Evolutionary conservation across 2,113 vertebrate species (phyloP).

Genomic region (Tupaia tana): DNA sequence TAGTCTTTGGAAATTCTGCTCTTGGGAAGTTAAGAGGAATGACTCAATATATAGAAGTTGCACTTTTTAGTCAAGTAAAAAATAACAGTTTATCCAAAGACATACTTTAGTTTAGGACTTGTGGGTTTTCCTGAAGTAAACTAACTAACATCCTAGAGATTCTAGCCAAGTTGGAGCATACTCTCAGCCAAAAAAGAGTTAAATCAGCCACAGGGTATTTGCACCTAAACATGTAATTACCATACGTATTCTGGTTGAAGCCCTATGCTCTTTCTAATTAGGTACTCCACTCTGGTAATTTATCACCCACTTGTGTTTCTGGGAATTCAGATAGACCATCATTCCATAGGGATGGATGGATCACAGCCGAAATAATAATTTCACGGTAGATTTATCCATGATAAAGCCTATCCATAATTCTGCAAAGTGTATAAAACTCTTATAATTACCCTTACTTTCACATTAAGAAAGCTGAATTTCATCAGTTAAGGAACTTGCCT

Average conservation of each 20-base stretch:
- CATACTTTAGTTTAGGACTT: background rate
- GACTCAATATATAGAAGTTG: background rate
- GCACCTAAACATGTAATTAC: background rate
- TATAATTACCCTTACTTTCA: background rate
- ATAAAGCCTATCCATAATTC: background rate
- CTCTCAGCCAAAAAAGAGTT: background rate
- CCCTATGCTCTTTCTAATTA: background rate
- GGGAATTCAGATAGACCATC: background rate
- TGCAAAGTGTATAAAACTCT: background rate
- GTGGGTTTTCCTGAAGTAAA: slow-evolving; percentile 16
- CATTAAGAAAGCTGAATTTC: background rate
- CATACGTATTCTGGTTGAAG: background rate
- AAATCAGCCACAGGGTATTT: background rate
- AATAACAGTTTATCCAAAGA: slow-evolving; percentile 42
- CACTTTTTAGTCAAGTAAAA: slow-evolving; percentile 56
- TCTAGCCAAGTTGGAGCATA: background rate
- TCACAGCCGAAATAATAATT: background rate
- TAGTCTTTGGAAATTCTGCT: slow-evolving; percentile 7
- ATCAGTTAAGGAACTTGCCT: background rate
- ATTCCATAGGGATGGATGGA: background rate
- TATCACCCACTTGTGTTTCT: background rate
- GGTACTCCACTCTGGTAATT: background rate
- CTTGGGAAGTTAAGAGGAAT: background rate
- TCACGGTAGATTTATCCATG: background rate
- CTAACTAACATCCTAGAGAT: background rate